Base-by-base conservation (phyloP, 2,113 vertebrate genomes). In the Calyptomena viridis region DNA sequence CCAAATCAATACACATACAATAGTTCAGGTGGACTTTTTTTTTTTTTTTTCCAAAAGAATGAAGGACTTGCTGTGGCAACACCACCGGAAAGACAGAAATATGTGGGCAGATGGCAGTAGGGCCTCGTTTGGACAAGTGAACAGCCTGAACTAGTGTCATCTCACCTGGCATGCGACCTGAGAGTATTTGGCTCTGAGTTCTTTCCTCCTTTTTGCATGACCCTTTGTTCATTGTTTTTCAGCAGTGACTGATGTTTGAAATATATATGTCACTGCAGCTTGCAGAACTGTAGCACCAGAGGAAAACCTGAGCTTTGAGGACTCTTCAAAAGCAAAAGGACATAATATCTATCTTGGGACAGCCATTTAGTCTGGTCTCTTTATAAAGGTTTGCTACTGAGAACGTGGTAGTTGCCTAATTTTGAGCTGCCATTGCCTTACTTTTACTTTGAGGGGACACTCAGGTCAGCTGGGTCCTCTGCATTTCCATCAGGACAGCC, bases 51-150 rank as follows among this genome's bases (percentile, higher is more conserved):
- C 93, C 93, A 68, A 80, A 96, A 93, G 90, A 96, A 96, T 96
- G 93, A 93, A 85, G 87, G 92, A 90, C 97, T 97, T 97, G 96
- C 94, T 97, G 94, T 88, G 97, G 82, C 97, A 97, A n/a, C 84
- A 91, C 17, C 77, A 80, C 76, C 69, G 86, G 93, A 97, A 93
- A 94, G 89, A 90, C 42, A 94, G 81, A 78, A 78, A 76, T 96
- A 91, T 95, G 95, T 97, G 95, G 92, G 94, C 91, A 97, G 97
- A 95, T 96, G 95, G 90, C 81, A 94, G 91, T 5, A 85, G 90
- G 76, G 89, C 81, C 89, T 94, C 76, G 72, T 76, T 79, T 73
- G 80, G 84, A 79, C 96, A 95, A 78, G 84, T 56, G 84, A 97
- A 71, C 95, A 82, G 66, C 58, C 56, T 94, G 75, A 92, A 64